Evolutionary conservation across 1,140 invertebrate species (phyloP), one percentile per base, ranked within the genome.

Genomic region (Heliconius hewitsoni): DNA sequence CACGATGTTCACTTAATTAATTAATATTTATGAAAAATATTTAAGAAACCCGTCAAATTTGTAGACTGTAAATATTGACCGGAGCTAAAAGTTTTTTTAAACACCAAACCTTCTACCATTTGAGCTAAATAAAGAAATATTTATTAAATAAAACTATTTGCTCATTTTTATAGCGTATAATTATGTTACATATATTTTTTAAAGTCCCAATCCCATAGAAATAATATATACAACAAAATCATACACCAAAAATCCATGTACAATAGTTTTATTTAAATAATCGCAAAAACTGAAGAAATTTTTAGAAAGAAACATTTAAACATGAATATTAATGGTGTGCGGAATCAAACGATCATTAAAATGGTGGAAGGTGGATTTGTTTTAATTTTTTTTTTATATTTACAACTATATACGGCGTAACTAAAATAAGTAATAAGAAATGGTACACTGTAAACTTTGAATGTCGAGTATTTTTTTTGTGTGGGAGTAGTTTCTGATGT

Each of bases 41-140:
- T 30, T 27, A 27, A 66, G 23, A 30, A 42, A 72, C 71, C 71
- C 71, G 71, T 72, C 37, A 39, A 72, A 19, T 72, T 71, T 42
- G 34, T 72, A 37, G 71, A 30, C 60, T 66, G 27, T 66, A 66
- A 66, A 5, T 30, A 66, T 30, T 66, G 11, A 66, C 11, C 27
- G 23, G 27, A 66, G 13, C 60, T 66, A 66, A 23, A n/a, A 60
- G 9, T 60, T 60, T 60, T 27, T 60, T 27, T 11, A 11, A 60
- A 60, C 57, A 23, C 8, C 57, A 60, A 60, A 9, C 19, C 23
- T n/a, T 60, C n/a, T 60, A 60, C 57, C 23, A 30, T 66, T 66
- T 66, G 60, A 66, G 27, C 27, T 66, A 66, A 66, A 66, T 30
- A 30, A 66, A 66, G 27, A 13, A 2, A 66, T 66, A 66, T 23